Conservation (phyloP, 2,888 invertebrate species). For the Leuctra nigra region DNA sequence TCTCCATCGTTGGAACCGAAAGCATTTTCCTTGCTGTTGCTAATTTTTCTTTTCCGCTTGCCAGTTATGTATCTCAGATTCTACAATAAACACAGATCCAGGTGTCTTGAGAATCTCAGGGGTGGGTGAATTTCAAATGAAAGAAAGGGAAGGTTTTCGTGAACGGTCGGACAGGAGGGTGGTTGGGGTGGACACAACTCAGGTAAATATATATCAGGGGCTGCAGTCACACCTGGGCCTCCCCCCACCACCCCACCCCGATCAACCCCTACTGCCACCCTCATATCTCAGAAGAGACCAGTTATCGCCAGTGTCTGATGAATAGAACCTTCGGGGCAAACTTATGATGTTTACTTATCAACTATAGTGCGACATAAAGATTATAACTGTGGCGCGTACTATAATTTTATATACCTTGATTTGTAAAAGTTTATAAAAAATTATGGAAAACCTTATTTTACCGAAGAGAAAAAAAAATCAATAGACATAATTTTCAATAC, state of each 20-base stretch:
- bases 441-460: too few relatives aligned
- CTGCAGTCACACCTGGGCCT: conserved; percentile 16
- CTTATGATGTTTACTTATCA: too few relatives aligned
- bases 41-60: conserved; percentile 19
- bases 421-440: too few relatives aligned
- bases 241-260: background rate
- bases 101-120: conserved; percentile 1
- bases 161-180: background rate
- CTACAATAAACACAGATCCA: too few relatives aligned
- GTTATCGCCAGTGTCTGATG: too few relatives aligned
- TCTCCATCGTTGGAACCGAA: too few relatives aligned
- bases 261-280: conserved; percentile 11
- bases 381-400: too few relatives aligned
- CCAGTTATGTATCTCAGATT: conserved; percentile 9
- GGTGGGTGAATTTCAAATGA: background rate
- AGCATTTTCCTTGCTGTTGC: conserved; percentile 10
- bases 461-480: too few relatives aligned
- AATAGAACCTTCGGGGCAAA: too few relatives aligned
- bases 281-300: conserved; percentile 20
- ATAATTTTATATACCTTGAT: too few relatives aligned
- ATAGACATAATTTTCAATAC: too few relatives aligned
- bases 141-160: conserved; percentile 12
- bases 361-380: too few relatives aligned
- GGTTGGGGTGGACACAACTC: background rate
- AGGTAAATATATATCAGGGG: conserved; percentile 14